Base-by-base conservation (phyloP, 1,140 invertebrate species). In the Hesperophylax magnus region DNA sequence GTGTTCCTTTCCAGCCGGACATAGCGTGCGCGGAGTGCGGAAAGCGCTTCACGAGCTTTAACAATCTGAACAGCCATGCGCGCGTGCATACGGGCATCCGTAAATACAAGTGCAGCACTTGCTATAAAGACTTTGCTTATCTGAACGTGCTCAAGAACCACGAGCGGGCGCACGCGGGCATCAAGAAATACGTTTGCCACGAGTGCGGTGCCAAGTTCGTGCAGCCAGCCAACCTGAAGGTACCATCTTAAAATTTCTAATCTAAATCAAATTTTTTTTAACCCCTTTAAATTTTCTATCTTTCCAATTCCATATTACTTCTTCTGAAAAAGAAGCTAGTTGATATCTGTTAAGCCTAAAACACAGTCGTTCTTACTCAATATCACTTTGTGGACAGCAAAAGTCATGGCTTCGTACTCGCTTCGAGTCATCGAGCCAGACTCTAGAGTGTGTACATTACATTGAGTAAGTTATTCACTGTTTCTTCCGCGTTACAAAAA, bases 61-160 rank as follows among this genome's bases (percentile, higher is more conserved):
- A 87, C 6, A 89, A 87, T 78, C 84, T 90, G 5, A 86, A 86
- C 80, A 89, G 95, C 58, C 96, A 97, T 87, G 88, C 94, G 58
- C 93, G 95, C 8, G 96, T 94, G 0, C 95, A 97, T 86, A 93
- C 93, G 53, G 95, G 95, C 81, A 94, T 95, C 86, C 92, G 95
- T 82, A 94, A 95, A 87, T 96, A 95, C 86, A 93, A 94, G 83
- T 97, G 96, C 87, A 92, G 92, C 52, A 92, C 92, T 79, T 97
- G 96, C 87, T 94, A 94, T 56, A 92, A 95, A 86, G 88, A 92
- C 58, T 96, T 96, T 82, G 88, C 87, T 20, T 90, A 90, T 80
- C 85, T 90, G 71, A 90, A 89, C 81, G 89, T 90, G 20, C 84
- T 90, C 75, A 90, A 89, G 85, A 90, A 89, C 83, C 89, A 90